Conservation (phyloP, 2,888 invertebrate species). For the Phyllotreta cruciferae region DNA sequence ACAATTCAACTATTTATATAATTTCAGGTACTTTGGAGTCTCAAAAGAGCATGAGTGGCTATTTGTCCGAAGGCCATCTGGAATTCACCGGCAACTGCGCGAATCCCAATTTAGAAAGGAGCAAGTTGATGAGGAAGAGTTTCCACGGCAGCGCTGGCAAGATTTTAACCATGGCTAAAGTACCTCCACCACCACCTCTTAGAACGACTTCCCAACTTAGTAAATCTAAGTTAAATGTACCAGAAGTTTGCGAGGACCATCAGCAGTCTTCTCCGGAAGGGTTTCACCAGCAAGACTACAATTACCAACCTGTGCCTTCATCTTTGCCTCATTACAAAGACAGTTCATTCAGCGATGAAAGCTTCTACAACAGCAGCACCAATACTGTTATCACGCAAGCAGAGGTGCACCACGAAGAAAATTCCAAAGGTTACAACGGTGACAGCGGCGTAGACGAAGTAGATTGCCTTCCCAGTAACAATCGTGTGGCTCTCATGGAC, state of each 20-base stretch:
- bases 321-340: conserved; percentile 51
- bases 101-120: conserved; percentile 84
- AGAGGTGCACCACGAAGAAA: conserved; percentile 85
- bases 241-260: conserved; percentile 63
- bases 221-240: conserved; percentile 68
- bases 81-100: conserved; percentile 73
- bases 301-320: conserved; percentile 44
- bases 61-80: conserved; percentile 86
- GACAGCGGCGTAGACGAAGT: conserved; percentile 69
- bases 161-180: conserved; percentile 82
- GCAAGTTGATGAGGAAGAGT: conserved; percentile 87
- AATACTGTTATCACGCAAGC: conserved; percentile 77
- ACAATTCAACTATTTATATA: no score
- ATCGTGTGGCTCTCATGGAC: conserved; percentile 62
- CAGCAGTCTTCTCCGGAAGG: conserved; percentile 44
- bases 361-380: conserved; percentile 41
- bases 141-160: conserved; percentile 86
- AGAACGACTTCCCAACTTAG: conserved; percentile 86
- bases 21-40: conserved; percentile 59
- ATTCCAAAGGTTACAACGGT: conserved; percentile 48
- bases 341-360: conserved; percentile 43
- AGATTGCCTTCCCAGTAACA: conserved; percentile 66
- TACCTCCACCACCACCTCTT: conserved; percentile 84
- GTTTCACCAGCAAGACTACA: conserved; percentile 54
- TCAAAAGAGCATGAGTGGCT: conserved; percentile 70